phyloP scores from a whole-genome alignment of 2,797 vertebrate genomes.

The Silurus lanzhouensis region DNA sequence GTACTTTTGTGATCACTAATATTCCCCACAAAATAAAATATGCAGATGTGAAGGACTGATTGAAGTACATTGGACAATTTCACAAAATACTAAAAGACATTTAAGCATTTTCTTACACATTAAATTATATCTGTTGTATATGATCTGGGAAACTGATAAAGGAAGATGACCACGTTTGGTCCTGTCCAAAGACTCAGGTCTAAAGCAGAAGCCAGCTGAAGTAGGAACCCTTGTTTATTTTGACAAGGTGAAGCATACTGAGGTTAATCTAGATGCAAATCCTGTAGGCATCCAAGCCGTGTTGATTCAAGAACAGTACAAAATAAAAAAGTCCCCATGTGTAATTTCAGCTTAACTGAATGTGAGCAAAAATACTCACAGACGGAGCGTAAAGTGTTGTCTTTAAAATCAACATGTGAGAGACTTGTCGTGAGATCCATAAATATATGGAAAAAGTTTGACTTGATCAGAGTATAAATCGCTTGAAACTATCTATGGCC shows the following conservation, averaged over 20 bases:
- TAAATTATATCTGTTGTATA: no score
- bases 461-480: background rate
- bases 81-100: no score
- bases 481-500: background rate
- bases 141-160: background rate
- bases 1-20: no score
- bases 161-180: background rate
- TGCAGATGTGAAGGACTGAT: no score
- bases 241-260: background rate
- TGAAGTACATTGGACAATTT: no score
- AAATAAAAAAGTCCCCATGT: background rate
- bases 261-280: background rate
- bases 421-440: background rate
- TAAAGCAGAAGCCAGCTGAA: background rate
- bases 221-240: background rate
- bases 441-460: background rate
- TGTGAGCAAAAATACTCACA: background rate
- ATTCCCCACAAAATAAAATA: no score
- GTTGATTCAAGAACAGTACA: background rate
- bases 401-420: background rate
- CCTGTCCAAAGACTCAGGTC: background rate
- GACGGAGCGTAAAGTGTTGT: background rate
- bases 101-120: no score
- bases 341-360: background rate
- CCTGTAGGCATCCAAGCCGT: background rate